A percentile compares a stretch with the other conserved stretches of the same genome.
These are phyloP conservation scores for Craterocephalus amniculus DNA, from an alignment of 2,797 vertebrate genomes.

Conservation along the genomic window DNA sequence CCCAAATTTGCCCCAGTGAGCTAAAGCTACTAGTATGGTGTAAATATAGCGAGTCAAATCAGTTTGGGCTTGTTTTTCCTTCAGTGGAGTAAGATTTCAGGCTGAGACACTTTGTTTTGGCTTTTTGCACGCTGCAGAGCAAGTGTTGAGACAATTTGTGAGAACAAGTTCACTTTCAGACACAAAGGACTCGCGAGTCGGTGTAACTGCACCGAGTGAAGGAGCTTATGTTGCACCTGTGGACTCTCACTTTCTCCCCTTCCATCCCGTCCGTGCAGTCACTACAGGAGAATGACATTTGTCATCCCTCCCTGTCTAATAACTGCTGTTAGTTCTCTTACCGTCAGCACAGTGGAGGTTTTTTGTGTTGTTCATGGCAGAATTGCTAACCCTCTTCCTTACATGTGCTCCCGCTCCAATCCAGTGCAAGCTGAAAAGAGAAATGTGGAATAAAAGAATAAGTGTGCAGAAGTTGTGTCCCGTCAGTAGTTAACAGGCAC, in stretches of 20 bases:
- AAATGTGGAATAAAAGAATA: neutral
- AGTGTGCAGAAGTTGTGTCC: neutral
- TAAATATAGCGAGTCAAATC: neutral
- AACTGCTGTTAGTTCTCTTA: neutral
- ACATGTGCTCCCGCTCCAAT: neutral
- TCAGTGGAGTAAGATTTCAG: neutral
- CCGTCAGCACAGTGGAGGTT: neutral
- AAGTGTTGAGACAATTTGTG: constrained; percentile 63
- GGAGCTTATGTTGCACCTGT: constrained; percentile 55
- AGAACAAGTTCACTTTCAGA: constrained; percentile 61
- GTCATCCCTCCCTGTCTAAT: neutral
- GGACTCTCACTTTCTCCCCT: constrained; percentile 21
- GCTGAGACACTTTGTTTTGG: constrained; percentile 8
- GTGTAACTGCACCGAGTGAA: constrained; percentile 41
- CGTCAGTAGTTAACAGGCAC: constrained; percentile 32
- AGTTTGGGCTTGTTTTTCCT: neutral
- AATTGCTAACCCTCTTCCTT: neutral
- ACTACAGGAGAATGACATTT: constrained; percentile 6
- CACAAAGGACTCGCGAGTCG: constrained; percentile 41
- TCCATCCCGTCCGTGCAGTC: neutral
- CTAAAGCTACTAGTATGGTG: neutral
- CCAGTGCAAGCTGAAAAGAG: neutral
- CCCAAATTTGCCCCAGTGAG: neutral
- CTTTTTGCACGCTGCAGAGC: neutral
- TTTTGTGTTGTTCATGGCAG: too few species aligned